Percentiles rank a stretch among this genome's conserved stretches.
These are phyloP conservation scores for Hestina assimilis DNA, from an alignment of 1,140 invertebrate species.

Conservation along the genomic window DNA sequence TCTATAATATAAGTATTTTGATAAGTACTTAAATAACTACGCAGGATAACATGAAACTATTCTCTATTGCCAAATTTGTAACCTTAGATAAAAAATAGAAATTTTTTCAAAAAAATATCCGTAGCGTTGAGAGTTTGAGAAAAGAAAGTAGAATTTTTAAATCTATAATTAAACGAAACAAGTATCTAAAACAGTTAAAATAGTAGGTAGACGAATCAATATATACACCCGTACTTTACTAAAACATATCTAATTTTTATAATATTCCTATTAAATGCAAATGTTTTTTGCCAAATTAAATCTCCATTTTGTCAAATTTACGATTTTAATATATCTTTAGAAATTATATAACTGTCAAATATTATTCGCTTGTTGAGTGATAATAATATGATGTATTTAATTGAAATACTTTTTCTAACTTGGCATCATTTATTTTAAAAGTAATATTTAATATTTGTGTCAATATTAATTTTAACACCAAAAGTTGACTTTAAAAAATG, in stretches of 20 bases:
- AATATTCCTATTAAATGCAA: conserved; percentile 35
- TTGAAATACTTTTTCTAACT: conserved; percentile 1
- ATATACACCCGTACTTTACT: conserved; percentile 46
- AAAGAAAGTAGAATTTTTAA: conserved; percentile 48
- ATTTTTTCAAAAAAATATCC: conserved; percentile 60
- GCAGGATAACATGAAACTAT: conserved; percentile 58
- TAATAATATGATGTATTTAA: background rate
- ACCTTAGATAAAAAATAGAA: conserved; percentile 51
- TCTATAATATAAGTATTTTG: conserved; percentile 16
- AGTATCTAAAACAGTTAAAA: conserved; percentile 51
- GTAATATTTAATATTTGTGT: background rate
- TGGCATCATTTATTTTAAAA: conserved; percentile 4
- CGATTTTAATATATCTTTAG: conserved; percentile 30
- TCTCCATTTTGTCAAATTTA: conserved; percentile 51
- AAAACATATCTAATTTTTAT: conserved; percentile 74
- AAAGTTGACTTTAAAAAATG: conserved; percentile 6
- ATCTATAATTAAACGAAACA: conserved; percentile 47
- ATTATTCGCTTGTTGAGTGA: background rate
- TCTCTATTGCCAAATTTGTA: conserved; percentile 67
- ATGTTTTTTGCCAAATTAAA: conserved; percentile 43
- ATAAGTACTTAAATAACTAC: conserved; percentile 38
- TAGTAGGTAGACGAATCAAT: conserved; percentile 69
- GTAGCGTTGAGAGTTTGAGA: conserved; percentile 51
- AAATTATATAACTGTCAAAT: background rate
- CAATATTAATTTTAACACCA: background rate